phyloP scores from a whole-genome alignment of 2,113 vertebrate genomes.

The Rhabdomys dilectus region DNA sequence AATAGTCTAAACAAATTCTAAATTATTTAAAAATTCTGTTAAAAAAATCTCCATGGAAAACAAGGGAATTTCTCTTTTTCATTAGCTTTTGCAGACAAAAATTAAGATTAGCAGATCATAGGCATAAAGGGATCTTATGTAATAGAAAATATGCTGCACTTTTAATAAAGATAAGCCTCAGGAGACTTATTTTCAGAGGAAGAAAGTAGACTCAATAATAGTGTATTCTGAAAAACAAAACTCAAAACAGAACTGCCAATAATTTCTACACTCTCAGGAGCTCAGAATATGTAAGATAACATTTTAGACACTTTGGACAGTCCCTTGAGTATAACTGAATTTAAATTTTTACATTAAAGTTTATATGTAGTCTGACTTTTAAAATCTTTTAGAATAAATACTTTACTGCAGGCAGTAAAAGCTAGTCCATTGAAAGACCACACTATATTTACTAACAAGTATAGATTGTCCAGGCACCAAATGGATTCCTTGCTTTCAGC shows the following conservation, averaged over 20 bases:
- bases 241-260: not conserved
- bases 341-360: not conserved
- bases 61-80: not conserved
- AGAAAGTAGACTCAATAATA: not conserved
- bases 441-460: constrained; percentile 13
- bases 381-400: constrained; percentile 3
- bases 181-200: constrained; percentile 4
- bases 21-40: not conserved
- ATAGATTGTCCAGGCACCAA: not conserved
- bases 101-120: not conserved
- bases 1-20: not conserved
- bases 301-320: not conserved
- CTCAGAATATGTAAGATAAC: constrained; percentile 47
- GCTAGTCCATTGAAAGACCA: constrained; percentile 23
- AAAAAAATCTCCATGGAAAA: not conserved
- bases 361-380: not conserved
- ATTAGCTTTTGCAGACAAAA: not conserved
- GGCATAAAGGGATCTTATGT: not conserved
- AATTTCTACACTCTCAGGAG: not conserved
- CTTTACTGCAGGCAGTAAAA: not conserved
- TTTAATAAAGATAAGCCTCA: not conserved
- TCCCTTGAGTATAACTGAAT: constrained; percentile 1
- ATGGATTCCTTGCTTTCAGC: constrained; percentile 12
- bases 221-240: not conserved
- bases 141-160: constrained; percentile 20